Percentiles rank a stretch among this genome's conserved stretches.
Evolutionary conservation across 2,888 invertebrate genomes (phyloP).

Genomic region (Galeruca laticollis): DNA sequence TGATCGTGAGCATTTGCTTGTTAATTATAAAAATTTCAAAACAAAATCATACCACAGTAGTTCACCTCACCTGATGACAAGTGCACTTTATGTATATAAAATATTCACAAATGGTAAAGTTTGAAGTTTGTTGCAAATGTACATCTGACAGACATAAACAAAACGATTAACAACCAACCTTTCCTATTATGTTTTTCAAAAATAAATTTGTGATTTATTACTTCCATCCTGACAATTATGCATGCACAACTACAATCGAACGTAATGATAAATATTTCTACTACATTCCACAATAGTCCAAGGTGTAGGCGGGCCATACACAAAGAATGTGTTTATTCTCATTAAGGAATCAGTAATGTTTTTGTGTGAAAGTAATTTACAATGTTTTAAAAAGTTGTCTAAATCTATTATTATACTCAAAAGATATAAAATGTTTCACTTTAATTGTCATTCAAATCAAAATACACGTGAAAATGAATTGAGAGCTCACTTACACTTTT

Average conservation of each 20-base stretch:
- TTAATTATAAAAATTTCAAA: neutral
- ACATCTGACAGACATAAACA: neutral
- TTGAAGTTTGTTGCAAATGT: neutral
- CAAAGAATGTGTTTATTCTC: constrained; percentile 1
- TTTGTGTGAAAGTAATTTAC: no score
- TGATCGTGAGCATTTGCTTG: no score
- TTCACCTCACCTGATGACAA: neutral
- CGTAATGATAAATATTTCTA: constrained; percentile 8
- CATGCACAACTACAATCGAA: constrained; percentile 7
- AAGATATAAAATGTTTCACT: no score
- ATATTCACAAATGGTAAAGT: no score
- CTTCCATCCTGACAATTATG: neutral
- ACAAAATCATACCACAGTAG: neutral
- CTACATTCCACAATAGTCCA: constrained; percentile 4
- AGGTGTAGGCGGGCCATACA: neutral
- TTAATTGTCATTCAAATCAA: no score
- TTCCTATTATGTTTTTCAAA: neutral
- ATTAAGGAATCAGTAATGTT: constrained; percentile 4
- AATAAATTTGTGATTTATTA: neutral
- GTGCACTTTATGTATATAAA: neutral
- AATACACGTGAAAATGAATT: no score
- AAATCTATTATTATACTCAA: no score
- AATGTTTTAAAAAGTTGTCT: no score
- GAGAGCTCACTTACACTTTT: no score
- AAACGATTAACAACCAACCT: constrained; percentile 3